Percentiles rank a stretch among this genome's conserved stretches.
These are phyloP conservation scores for Wiebesia pumilae DNA, from an alignment of 1,140 invertebrate species.

Conservation along the genomic window DNA sequence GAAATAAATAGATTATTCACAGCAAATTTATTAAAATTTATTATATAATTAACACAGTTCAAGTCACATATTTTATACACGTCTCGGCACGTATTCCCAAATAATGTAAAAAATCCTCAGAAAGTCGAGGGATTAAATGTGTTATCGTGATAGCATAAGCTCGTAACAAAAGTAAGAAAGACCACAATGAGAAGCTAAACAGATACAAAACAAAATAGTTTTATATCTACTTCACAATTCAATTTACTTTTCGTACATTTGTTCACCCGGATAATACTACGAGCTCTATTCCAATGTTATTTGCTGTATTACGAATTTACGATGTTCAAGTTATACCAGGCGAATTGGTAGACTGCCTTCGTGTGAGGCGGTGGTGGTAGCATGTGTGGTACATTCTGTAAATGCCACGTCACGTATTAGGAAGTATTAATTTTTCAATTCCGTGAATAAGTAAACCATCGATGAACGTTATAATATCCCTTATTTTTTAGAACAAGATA, in stretches of 20 bases:
- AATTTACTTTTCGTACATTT: constrained; percentile 25
- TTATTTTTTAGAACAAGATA: background rate
- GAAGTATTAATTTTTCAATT: background rate
- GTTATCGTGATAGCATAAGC: too few species aligned
- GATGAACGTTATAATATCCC: background rate
- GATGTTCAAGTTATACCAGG: background rate
- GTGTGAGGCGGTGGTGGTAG: too few species aligned
- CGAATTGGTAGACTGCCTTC: background rate
- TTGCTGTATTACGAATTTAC: background rate
- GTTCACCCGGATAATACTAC: background rate
- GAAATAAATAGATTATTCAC: too few species aligned
- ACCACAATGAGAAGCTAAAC: background rate
- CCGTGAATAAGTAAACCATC: background rate
- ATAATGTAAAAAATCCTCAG: too few species aligned
- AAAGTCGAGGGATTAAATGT: too few species aligned
- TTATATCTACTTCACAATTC: constrained; percentile 32
- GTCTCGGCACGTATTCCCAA: too few species aligned
- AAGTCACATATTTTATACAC: too few species aligned
- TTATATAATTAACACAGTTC: too few species aligned
- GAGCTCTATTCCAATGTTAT: background rate
- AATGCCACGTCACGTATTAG: too few species aligned
- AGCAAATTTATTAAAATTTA: too few species aligned
- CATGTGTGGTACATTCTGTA: too few species aligned
- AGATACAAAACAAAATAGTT: background rate
- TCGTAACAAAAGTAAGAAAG: background rate